A percentile compares a stretch with the other conserved stretches of the same genome.
These are phyloP conservation scores for Tanytarsus gracilentus DNA, from an alignment of 2,888 invertebrate genomes.

Conservation along the genomic window DNA sequence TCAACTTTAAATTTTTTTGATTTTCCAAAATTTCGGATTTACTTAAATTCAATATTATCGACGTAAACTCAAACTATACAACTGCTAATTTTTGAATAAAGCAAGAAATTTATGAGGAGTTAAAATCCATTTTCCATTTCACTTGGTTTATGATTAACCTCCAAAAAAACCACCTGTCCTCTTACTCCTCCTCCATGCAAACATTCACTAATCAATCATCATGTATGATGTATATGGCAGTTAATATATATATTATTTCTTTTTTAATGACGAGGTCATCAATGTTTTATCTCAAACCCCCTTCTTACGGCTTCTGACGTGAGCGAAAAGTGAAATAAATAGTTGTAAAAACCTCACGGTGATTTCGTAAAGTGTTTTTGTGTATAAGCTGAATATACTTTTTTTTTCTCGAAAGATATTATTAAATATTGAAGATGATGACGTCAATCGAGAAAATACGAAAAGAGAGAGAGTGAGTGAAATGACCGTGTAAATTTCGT, in stretches of 20 bases:
- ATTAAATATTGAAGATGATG: slow-evolving; percentile 23
- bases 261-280: not conserved
- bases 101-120: too few relatives aligned
- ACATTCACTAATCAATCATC: too few relatives aligned
- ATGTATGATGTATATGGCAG: too few relatives aligned
- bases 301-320: not conserved
- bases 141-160: too few relatives aligned
- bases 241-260: too few relatives aligned
- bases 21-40: too few relatives aligned
- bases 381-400: not conserved
- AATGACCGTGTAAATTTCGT: slow-evolving; percentile 3
- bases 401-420: too few relatives aligned
- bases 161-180: slow-evolving; percentile 6
- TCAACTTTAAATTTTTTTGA: too few relatives aligned
- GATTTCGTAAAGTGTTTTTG: slow-evolving; percentile 9
- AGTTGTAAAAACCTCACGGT: slow-evolving; percentile 2
- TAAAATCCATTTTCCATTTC: too few relatives aligned
- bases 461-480: slow-evolving; percentile 4
- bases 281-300: not conserved
- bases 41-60: too few relatives aligned
- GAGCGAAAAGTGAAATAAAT: not conserved
- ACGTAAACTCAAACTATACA: too few relatives aligned
- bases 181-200: not conserved
- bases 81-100: too few relatives aligned
- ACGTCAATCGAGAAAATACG: slow-evolving; percentile 18